Base-by-base conservation (phyloP, 2,113 vertebrate species). In the Thunnus thynnus region DNA sequence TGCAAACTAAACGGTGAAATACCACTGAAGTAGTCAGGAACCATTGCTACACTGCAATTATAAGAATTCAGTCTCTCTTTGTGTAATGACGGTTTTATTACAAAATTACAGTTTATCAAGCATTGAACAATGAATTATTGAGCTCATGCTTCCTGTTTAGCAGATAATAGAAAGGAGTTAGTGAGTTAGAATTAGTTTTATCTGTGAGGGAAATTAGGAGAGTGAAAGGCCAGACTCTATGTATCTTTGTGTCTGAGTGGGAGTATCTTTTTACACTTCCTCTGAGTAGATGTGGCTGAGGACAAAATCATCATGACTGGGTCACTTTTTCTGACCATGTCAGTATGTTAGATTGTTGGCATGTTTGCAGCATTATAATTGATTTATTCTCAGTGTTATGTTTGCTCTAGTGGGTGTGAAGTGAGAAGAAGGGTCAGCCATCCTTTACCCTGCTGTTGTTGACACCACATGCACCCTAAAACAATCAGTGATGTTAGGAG, bases 321-420 rank as follows among this genome's bases (percentile, higher is more conserved):
- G 20, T 69, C 47, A 66, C 13, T 72, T 66, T 44, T 22, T 52
- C 30, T n/a, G 46, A 44, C 27, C 54, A 18, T 69, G 32, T 7
- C 13, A 5, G 17, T 18, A 3, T 64, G 17, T 63, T 25, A 25
- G 30, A 14, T 58, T 16, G 4, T 10, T 18, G 51, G 8, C n/a
- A 27, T 2, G 61, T 63, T 68, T 44, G 22, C 65, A 13, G 30
- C 68, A 50, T 11, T 18, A 16, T 55, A 58, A 13, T 0, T 62
- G 1, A 46, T 41, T 6, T 13, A 64, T 52, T 69, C 16, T 54
- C 2, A 17, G 25, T n/a, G 3, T 20, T 52, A 14, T 62, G 47
- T 82, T 60, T 75, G 41, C 64, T 57, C 17, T 12, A 13, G 44
- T 51, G 13, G 41, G 51, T 55, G 25, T 60, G 62, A 69, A 25